phyloP scores from a whole-genome alignment of 2,888 invertebrate species.

The Junonia oenone region DNA sequence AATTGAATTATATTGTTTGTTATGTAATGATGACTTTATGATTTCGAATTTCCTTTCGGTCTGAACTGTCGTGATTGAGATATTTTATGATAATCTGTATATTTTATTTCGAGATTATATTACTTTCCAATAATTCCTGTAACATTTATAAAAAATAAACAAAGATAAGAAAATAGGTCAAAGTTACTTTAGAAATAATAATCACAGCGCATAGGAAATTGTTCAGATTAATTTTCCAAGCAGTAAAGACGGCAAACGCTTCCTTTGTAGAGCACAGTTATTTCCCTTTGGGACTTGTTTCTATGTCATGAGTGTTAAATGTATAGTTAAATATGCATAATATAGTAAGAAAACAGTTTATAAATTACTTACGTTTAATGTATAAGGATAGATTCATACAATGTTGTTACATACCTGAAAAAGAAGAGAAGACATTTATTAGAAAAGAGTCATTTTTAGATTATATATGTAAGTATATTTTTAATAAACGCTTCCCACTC shows the following conservation, averaged over 20 bases:
- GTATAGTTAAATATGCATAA: neutral
- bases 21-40: neutral
- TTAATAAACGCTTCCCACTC: too few relatives aligned
- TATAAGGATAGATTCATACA: neutral
- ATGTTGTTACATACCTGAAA: too few relatives aligned
- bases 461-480: too few relatives aligned
- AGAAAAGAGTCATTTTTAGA: too few relatives aligned
- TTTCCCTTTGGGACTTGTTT: slow-evolving; percentile 27
- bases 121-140: too few relatives aligned
- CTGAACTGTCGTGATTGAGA: neutral
- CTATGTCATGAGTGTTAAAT: slow-evolving; percentile 17
- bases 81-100: too few relatives aligned
- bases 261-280: slow-evolving; percentile 22
- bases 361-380: neutral
- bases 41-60: neutral
- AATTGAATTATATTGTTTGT: neutral
- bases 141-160: too few relatives aligned
- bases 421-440: too few relatives aligned
- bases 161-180: too few relatives aligned
- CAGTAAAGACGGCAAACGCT: slow-evolving; percentile 9
- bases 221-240: slow-evolving; percentile 16
- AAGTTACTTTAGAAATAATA: too few relatives aligned
- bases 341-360: neutral
- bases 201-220: slow-evolving; percentile 14
- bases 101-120: too few relatives aligned